Evolutionary conservation across 2,888 invertebrate genomes (phyloP).

Genomic region (Theretra japonica): DNA sequence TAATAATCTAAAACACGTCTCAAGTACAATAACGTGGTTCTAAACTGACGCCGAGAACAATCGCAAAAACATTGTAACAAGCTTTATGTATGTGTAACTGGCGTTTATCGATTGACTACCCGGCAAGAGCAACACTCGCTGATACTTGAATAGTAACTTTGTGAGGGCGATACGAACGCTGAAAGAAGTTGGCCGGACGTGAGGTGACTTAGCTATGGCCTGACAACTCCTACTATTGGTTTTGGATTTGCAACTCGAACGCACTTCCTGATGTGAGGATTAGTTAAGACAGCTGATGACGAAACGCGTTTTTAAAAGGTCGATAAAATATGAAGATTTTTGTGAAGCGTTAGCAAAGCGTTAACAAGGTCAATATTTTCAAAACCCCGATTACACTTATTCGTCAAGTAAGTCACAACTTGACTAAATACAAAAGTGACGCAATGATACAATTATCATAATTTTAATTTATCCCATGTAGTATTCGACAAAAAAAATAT

Average conservation of each 20-base stretch:
- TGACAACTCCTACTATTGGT: conserved; percentile 41
- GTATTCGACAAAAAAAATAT: too few species aligned
- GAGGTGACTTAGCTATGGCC: conserved; percentile 59
- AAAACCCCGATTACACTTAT: too few species aligned
- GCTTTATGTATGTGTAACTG: conserved; percentile 28
- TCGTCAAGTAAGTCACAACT: too few species aligned
- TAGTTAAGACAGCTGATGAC: not conserved
- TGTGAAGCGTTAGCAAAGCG: too few species aligned
- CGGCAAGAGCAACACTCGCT: conserved; percentile 19
- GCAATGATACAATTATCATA: too few species aligned
- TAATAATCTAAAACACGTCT: too few species aligned
- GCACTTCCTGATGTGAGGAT: not conserved
- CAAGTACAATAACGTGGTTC: not conserved
- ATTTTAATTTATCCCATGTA: too few species aligned
- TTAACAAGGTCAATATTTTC: too few species aligned
- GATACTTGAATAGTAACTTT: conserved; percentile 57
- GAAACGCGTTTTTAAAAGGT: too few species aligned
- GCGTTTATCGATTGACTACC: conserved; percentile 33
- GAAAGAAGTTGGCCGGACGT: conserved; percentile 74
- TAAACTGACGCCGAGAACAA: conserved; percentile 5
- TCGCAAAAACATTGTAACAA: conserved; percentile 16
- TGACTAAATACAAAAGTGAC: too few species aligned
- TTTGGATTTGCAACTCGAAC: conserved; percentile 37
- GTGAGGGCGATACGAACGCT: conserved; percentile 63
- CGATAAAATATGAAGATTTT: too few species aligned